phyloP scores from a whole-genome alignment of 92 coral and sea anemone species.

The Blastomussa wellsi region DNA sequence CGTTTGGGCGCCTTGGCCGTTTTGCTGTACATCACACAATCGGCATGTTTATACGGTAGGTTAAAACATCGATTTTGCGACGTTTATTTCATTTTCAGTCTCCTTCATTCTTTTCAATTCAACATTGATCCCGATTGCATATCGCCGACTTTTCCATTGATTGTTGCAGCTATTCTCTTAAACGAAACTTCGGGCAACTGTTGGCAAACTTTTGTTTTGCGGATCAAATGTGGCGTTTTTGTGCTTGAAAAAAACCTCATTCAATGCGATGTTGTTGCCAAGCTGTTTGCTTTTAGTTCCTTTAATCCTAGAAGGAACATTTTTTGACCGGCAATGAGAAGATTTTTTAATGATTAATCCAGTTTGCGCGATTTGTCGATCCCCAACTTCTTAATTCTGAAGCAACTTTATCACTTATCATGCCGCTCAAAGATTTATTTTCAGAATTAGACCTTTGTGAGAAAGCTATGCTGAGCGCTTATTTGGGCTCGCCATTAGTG shows the following conservation, averaged over 20 bases:
- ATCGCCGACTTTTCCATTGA: background rate
- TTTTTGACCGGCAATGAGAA: background rate
- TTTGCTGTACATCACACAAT: slow-evolving; percentile 16
- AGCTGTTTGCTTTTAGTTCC: background rate
- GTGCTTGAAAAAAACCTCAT: background rate
- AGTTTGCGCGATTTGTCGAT: background rate
- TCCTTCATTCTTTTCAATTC: background rate
- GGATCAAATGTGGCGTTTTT: background rate
- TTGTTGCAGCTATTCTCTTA: background rate
- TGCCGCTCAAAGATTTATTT: background rate
- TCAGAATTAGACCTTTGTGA: background rate
- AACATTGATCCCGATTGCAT: background rate
- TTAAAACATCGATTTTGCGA: background rate
- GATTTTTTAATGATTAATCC: background rate
- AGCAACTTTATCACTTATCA: background rate
- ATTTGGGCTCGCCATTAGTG: background rate
- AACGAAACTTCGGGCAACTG: background rate
- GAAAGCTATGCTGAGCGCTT: background rate
- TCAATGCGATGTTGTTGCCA: background rate
- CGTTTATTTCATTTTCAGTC: background rate
- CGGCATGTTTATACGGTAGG: slow-evolving; percentile 16
- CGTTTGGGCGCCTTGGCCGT: slow-evolving; percentile 1
- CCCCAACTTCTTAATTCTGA: background rate
- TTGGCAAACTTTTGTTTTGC: background rate
- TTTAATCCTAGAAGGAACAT: background rate